These are phyloP conservation scores for Heliocidaris tuberculata DNA, from an alignment of 35 echinoderm and acorn worm species.

Conservation along the genomic window DNA sequence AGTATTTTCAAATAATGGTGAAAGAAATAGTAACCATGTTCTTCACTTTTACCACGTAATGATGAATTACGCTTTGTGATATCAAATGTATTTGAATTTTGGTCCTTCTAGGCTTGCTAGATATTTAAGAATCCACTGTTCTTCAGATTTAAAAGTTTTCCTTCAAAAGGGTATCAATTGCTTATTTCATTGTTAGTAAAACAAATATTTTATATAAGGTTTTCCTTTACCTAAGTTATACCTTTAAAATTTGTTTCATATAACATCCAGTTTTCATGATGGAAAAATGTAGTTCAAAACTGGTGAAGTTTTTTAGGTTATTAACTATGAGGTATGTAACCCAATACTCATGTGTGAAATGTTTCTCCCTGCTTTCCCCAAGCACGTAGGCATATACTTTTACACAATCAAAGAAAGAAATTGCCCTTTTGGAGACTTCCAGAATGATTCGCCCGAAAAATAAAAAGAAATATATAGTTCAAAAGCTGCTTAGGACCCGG, in stretches of 20 bases:
- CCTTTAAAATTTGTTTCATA: neutral
- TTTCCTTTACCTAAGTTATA: neutral
- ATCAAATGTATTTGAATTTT: neutral
- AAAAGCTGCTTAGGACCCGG: neutral
- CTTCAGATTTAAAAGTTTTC: neutral
- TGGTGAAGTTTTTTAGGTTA: neutral
- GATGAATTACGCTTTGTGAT: neutral
- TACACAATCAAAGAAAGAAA: neutral
- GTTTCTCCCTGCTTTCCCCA: neutral
- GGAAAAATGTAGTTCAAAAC: neutral
- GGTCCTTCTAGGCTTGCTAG: neutral
- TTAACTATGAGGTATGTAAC: neutral
- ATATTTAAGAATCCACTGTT: neutral
- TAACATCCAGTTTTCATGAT: neutral
- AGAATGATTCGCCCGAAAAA: neutral
- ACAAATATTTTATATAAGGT: neutral
- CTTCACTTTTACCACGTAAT: neutral
- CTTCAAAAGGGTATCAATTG: neutral
- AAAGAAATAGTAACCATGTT: no score
- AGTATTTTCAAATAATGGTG: no score
- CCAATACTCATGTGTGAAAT: neutral
- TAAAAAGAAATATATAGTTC: neutral
- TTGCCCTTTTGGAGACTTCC: constrained; percentile 4
- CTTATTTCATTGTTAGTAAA: neutral
- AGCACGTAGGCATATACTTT: neutral